Evolutionary conservation across 2,797 vertebrate species (phyloP).

Genomic region (Lateolabrax maculatus): DNA sequence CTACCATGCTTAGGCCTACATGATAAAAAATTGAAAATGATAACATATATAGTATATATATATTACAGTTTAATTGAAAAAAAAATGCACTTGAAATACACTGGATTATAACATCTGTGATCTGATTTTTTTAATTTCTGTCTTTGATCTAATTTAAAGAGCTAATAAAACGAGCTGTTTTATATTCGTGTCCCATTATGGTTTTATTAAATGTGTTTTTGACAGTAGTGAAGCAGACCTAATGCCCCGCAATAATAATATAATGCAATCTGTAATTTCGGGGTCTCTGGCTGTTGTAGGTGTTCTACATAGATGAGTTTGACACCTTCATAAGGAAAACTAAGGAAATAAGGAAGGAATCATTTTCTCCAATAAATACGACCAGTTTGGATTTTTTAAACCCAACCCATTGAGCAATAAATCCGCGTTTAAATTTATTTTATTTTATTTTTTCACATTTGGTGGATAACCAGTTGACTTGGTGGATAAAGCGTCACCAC

Average conservation of each 20-base stretch:
- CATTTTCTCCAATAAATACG: not conserved
- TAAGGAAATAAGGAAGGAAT: not conserved
- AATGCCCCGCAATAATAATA: slow-evolving; percentile 19
- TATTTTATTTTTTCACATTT: not conserved
- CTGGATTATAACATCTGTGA: slow-evolving; percentile 99
- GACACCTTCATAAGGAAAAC: not conserved
- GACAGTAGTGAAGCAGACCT: slow-evolving; percentile 27
- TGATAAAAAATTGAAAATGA: slow-evolving; percentile 89
- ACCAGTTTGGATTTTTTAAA: not conserved
- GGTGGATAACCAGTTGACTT: not conserved
- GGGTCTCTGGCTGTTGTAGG: not conserved
- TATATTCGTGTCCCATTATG: slow-evolving; percentile 88
- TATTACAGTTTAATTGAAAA: slow-evolving; percentile 97
- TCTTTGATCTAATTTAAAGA: slow-evolving; percentile 99
- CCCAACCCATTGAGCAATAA: not conserved
- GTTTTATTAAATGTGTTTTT: slow-evolving; percentile 74
- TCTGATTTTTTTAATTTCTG: slow-evolving; percentile 92
- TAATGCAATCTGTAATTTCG: slow-evolving; percentile 3
- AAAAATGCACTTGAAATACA: slow-evolving; percentile 99
- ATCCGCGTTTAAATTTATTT: not conserved
- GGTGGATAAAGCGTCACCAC: not conserved
- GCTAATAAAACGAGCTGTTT: slow-evolving; percentile 96
- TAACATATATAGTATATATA: slow-evolving; percentile 87
- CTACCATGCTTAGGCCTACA: slow-evolving; percentile 91
- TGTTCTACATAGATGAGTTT: not conserved